These are phyloP conservation scores for Petrocephalus microphthalmus DNA, from an alignment of 2,113 vertebrate genomes.

Conservation along the genomic window DNA sequence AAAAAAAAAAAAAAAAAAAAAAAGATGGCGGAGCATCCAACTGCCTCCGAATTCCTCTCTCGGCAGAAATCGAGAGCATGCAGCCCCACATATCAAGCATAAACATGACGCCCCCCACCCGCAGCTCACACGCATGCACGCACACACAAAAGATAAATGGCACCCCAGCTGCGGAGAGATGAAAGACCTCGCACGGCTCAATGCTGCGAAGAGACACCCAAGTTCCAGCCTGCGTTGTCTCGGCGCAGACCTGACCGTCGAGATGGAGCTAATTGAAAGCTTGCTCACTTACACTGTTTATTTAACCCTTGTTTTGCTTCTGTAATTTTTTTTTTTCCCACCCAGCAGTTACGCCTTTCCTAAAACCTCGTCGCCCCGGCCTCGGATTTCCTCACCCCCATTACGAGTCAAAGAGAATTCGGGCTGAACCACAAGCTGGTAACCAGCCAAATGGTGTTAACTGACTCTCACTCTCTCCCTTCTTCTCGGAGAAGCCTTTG, in stretches of 20 bases:
- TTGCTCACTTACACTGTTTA: neutral
- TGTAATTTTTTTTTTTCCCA: conserved; percentile 38
- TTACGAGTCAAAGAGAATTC: conserved; percentile 66
- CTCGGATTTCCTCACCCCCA: conserved; percentile 59
- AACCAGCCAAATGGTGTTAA: conserved; percentile 85
- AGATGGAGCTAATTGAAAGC: neutral
- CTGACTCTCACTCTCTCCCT: conserved; percentile 66
- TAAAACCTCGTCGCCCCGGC: conserved; percentile 19
- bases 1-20: conserved; percentile 31
- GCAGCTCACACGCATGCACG: neutral
- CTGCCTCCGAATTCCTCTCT: conserved; percentile 18
- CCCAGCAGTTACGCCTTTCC: conserved; percentile 53
- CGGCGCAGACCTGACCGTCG: neutral
- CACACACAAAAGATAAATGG: conserved; percentile 12
- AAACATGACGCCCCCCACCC: neutral
- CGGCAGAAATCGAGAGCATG: neutral
- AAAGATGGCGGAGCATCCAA: conserved; percentile 1
- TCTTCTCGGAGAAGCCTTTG: conserved; percentile 77
- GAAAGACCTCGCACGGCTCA: conserved; percentile 3
- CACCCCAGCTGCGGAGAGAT: neutral
- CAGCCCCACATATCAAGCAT: conserved; percentile 12
- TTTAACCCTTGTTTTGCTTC: neutral
- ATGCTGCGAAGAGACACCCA: neutral
- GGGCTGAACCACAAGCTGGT: conserved; percentile 81
- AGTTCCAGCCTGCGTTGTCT: neutral